Conservation (phyloP, 2,797 vertebrate genomes). For the Lophius americanus region DNA sequence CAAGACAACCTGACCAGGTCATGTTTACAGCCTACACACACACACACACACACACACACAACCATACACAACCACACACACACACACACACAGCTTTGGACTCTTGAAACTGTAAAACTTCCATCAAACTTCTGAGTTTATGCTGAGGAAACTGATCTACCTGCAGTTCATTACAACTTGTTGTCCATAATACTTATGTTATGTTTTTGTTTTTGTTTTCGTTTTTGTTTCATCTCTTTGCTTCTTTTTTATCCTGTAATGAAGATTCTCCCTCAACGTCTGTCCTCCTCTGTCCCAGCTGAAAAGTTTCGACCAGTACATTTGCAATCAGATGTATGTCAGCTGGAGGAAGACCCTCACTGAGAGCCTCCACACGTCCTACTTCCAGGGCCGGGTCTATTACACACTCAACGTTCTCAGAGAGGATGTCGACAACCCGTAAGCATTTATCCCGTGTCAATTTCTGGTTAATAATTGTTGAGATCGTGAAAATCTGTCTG, state of each 20-base stretch:
- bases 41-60: background rate
- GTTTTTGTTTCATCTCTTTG: background rate
- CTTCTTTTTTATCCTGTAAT: background rate
- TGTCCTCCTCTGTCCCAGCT: slow-evolving; percentile 76
- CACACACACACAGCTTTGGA: slow-evolving; percentile 17
- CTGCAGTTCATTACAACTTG: background rate
- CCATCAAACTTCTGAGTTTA: background rate
- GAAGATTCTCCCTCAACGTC: background rate
- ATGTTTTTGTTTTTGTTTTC: background rate
- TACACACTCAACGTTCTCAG: slow-evolving; percentile 91
- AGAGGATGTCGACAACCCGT: slow-evolving; percentile 96
- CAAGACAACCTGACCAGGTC: slow-evolving; percentile 15
- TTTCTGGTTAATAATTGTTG: too few relatives aligned
- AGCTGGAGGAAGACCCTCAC: slow-evolving; percentile 93
- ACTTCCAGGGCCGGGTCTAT: slow-evolving; percentile 92
- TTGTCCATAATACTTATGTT: background rate
- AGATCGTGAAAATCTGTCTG: too few relatives aligned
- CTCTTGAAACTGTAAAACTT: background rate
- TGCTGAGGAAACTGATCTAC: background rate
- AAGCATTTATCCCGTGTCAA: slow-evolving; percentile 51
- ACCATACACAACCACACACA: too few relatives aligned
- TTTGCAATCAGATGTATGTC: slow-evolving; percentile 91
- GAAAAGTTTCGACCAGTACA: slow-evolving; percentile 94
- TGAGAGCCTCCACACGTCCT: slow-evolving; percentile 88
- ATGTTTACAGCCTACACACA: slow-evolving; percentile 16